Conservation (phyloP, 2,888 invertebrate species). For the Papilio demoleus region DNA sequence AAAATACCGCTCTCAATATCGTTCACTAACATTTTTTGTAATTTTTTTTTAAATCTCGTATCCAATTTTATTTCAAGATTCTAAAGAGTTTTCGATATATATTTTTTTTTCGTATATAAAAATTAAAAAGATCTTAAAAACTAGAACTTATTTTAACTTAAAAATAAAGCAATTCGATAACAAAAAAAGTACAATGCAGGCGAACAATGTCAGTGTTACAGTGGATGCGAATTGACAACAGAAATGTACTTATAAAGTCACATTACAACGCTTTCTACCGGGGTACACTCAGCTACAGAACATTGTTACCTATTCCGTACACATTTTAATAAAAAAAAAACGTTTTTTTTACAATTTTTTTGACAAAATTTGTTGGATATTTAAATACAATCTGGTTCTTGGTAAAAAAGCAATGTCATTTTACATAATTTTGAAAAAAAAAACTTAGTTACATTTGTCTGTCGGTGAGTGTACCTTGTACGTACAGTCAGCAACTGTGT, state of each 20-base stretch:
- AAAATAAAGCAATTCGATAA: conserved; percentile 56
- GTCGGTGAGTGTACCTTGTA: conserved; percentile 3
- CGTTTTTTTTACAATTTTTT: too few relatives aligned
- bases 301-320: background rate
- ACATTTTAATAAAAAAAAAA: background rate
- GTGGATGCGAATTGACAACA: background rate
- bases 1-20: conserved; percentile 76
- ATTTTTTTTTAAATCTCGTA: conserved; percentile 49
- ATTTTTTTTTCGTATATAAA: conserved; percentile 48
- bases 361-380: too few relatives aligned
- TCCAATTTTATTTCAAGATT: conserved; percentile 52
- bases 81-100: conserved; percentile 42
- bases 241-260: conserved; percentile 11
- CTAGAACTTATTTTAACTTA: conserved; percentile 53
- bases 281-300: conserved; percentile 7
- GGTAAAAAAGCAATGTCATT: too few relatives aligned
- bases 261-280: background rate
- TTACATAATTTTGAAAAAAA: background rate
- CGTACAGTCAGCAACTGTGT: conserved; percentile 44
- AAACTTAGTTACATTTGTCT: background rate
- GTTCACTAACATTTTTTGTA: conserved; percentile 62
- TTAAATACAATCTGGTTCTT: too few relatives aligned
- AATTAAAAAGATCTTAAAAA: conserved; percentile 52
- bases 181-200: conserved; percentile 61
- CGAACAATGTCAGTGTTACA: conserved; percentile 45